These are phyloP conservation scores for Saccostrea glomerata DNA, from an alignment of 1,140 invertebrate genomes.

Conservation along the genomic window DNA sequence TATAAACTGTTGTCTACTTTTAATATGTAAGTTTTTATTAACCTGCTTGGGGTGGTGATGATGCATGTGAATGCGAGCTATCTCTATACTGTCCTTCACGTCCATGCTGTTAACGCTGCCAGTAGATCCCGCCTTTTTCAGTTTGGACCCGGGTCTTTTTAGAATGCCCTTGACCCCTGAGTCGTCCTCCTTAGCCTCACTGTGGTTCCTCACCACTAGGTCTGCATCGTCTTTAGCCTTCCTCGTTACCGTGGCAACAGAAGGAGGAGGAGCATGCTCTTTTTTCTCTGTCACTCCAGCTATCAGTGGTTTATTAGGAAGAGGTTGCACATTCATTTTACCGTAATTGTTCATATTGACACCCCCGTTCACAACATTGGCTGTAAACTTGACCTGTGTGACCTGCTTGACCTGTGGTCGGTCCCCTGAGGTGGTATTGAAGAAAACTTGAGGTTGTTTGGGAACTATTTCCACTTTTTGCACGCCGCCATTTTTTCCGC, in stretches of 20 bases:
- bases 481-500: not conserved
- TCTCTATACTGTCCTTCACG: constrained; percentile 66
- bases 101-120: constrained; percentile 57
- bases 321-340: constrained; percentile 53
- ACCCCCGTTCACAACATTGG: constrained; percentile 39
- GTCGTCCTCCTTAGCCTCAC: constrained; percentile 37
- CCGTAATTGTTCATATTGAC: constrained; percentile 43
- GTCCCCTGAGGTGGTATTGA: constrained; percentile 33
- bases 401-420: constrained; percentile 33
- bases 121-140: constrained; percentile 57
- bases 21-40: not conserved
- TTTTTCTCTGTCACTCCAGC: not conserved
- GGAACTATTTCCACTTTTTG: constrained; percentile 25
- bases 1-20: no score
- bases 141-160: constrained; percentile 53
- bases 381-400: constrained; percentile 41
- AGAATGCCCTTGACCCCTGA: constrained; percentile 59
- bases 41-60: constrained; percentile 37
- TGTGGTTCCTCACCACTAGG: constrained; percentile 30
- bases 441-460: constrained; percentile 33
- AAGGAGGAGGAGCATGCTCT: not conserved
- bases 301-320: constrained; percentile 53
- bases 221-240: constrained; percentile 52
- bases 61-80: constrained; percentile 57
- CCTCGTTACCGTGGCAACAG: not conserved